Conservation (phyloP, 1,140 invertebrate genomes). For the Brachionus plicatilis region DNA sequence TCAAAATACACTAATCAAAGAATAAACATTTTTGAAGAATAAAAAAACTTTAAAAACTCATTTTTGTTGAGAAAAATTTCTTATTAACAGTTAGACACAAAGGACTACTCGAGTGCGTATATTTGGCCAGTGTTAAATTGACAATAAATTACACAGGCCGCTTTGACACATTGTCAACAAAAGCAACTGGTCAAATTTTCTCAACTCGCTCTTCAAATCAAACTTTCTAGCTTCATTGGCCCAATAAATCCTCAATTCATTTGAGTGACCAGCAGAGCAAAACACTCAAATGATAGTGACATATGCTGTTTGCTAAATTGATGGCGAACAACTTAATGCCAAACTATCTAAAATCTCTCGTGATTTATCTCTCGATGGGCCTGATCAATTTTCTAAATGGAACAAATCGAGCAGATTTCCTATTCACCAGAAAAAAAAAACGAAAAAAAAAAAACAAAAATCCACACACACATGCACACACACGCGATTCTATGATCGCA, state of each 20-base stretch:
- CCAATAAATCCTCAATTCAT: neutral
- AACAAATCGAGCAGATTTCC: neutral
- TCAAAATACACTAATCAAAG: too few relatives aligned
- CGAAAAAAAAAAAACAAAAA: too few relatives aligned
- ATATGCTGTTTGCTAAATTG: neutral
- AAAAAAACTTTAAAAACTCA: neutral
- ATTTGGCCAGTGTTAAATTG: neutral
- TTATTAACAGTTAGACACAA: neutral
- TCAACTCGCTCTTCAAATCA: too few relatives aligned
- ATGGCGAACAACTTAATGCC: neutral
- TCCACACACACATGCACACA: neutral
- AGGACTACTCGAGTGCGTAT: neutral
- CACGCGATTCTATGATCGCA: neutral
- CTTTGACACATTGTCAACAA: neutral
- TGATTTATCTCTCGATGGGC: neutral
- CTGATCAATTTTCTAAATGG: neutral
- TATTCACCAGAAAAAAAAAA: neutral
- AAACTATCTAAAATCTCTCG: neutral
- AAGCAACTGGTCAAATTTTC: neutral
- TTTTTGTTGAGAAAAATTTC: neutral
- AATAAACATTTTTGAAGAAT: neutral
- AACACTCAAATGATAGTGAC: constrained; percentile 16
- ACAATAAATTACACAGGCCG: neutral
- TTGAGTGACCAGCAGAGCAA: constrained; percentile 9
- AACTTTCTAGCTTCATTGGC: neutral